A percentile compares a stretch with the other conserved stretches of the same genome.
phyloP scores from a whole-genome alignment of 1,140 invertebrate genomes.

The Musca vetustissima region DNA sequence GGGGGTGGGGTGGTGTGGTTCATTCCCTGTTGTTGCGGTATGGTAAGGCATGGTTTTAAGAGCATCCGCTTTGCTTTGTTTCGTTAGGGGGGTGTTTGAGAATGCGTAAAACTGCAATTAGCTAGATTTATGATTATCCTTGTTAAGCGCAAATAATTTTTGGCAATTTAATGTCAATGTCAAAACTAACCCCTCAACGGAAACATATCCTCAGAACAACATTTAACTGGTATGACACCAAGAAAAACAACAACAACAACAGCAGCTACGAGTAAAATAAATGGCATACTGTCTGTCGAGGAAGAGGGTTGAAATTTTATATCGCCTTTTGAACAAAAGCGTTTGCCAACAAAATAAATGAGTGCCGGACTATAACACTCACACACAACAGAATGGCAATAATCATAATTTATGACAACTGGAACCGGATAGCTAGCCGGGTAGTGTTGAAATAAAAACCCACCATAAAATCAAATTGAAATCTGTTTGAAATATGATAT shows the following conservation, averaged over 20 bases:
- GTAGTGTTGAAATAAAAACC: not conserved
- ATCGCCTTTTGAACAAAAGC: no score
- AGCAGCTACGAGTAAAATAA: not conserved
- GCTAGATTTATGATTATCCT: constrained; percentile 56
- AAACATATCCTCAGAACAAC: constrained; percentile 19
- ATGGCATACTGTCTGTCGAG: not conserved
- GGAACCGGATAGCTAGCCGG: constrained; percentile 32
- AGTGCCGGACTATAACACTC: not conserved
- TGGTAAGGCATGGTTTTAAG: no score
- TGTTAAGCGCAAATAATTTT: constrained; percentile 55
- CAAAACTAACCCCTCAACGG: constrained; percentile 15
- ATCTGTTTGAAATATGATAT: constrained; percentile 52
- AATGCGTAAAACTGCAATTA: constrained; percentile 46
- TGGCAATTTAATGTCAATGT: constrained; percentile 41
- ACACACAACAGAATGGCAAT: constrained; percentile 9
- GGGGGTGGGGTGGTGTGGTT: no score
- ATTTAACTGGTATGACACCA: constrained; percentile 15
- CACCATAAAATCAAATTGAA: constrained; percentile 50
- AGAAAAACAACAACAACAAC: not conserved
- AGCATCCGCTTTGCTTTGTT: no score
- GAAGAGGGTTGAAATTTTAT: constrained; percentile 6
- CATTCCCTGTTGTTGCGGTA: no score
- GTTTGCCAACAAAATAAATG: not conserved
- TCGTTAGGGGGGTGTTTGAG: constrained; percentile 8
- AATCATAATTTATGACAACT: constrained; percentile 28